Evolutionary conservation across 2,888 invertebrate genomes (phyloP).

Genomic region (Mesochorus sp.): DNA sequence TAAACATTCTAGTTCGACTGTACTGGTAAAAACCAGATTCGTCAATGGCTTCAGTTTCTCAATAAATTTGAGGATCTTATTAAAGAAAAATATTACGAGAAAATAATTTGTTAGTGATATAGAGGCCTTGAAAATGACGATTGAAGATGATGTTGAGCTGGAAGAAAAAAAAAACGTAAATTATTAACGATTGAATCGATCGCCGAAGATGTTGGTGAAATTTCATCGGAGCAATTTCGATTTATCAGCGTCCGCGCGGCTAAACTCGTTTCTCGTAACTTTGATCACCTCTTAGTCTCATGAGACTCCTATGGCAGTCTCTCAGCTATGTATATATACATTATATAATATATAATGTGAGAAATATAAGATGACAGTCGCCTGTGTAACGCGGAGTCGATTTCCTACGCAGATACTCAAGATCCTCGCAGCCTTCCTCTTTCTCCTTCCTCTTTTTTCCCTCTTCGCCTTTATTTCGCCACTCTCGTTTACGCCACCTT

Average conservation of each 20-base stretch:
- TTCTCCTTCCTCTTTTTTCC: background rate
- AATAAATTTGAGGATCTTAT: too few relatives aligned
- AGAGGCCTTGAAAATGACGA: background rate
- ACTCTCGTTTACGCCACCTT: constrained; percentile 1
- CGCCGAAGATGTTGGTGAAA: background rate
- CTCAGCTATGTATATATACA: background rate
- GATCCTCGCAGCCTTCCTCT: background rate
- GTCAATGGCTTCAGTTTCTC: too few relatives aligned
- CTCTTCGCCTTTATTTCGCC: background rate
- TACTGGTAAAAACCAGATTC: too few relatives aligned
- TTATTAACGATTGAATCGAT: background rate
- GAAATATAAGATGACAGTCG: constrained; percentile 32
- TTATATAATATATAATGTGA: background rate
- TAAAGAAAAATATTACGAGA: too few relatives aligned
- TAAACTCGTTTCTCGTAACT: constrained; percentile 17
- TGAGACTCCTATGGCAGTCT: constrained; percentile 5
- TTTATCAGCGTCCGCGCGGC: background rate
- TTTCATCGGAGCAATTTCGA: constrained; percentile 3
- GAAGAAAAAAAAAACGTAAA: background rate
- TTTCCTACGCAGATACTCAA: constrained; percentile 26
- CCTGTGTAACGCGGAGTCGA: constrained; percentile 9
- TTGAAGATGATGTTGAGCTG: background rate
- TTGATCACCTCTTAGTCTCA: constrained; percentile 15
- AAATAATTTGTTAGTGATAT: too few relatives aligned
- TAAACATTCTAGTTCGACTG: too few relatives aligned